Evolutionary conservation across 2,888 invertebrate species (phyloP), one percentile per base, ranked within the genome.

Genomic region (Harmothoe impar): DNA sequence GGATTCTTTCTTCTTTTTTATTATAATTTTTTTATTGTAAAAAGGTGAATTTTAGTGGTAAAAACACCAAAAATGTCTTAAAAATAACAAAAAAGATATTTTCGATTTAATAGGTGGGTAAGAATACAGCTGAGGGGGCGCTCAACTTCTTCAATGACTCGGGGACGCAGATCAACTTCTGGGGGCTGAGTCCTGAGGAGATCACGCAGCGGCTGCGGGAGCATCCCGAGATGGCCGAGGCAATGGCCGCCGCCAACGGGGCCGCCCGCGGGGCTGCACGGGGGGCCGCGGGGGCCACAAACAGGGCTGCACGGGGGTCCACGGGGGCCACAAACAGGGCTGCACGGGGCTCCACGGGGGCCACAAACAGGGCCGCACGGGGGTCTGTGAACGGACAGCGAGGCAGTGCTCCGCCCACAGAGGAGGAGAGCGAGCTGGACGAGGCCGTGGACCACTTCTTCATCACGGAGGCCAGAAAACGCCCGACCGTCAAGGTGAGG

Each of bases 111-210:
- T n/a, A n/a, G n/a, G n/a, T n/a, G 20, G 77, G 77, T 5, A 81
- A 81, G 81, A 81, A 81, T 33, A 81, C 15, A 25, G 81, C 35
- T 12, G 43, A 90, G 23, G 52, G 52, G 12, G 89, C 89, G 25
- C 86, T 91, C 25, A 91, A 89, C 33, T 92, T 92, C 78, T 52
- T 89, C 10, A 92, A 92, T 90, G 91, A 92, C 62, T 92, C 91
- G 0, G 92, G 92, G 23, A 92, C 92, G 29, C 92, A 92, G 90
- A 92, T 92, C 17, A 92, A 92, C 84, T 90, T 92, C 86, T 92
- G 92, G 92, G 92, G 92, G 25, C 89, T 89, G 51, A 23, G 86
- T 1, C 90, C 92, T 20, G 90, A 91, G 20, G 92, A 91, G 17
- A 72, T 90, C 1, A 17, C 89, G 31, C 33, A 92, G 43, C 5